Percentiles rank a stretch among this genome's conserved stretches.
These are phyloP conservation scores for Rotaria macrura DNA, from an alignment of 2,888 invertebrate species.

Conservation along the genomic window DNA sequence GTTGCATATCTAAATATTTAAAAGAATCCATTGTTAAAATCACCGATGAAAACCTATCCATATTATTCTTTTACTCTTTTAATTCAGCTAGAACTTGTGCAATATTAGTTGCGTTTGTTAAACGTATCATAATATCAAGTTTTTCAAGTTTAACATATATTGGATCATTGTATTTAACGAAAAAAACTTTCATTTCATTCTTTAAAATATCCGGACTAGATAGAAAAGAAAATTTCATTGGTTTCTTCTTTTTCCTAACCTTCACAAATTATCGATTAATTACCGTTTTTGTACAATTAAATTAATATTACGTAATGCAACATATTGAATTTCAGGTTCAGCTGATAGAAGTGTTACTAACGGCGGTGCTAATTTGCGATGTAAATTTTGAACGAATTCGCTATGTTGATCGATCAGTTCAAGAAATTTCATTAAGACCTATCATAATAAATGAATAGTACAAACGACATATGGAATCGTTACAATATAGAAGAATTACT, in stretches of 20 bases:
- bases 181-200: constrained; percentile 99
- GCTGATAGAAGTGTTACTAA: constrained; percentile 89
- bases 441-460: constrained; percentile 25
- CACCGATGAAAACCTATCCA: no score
- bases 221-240: no score
- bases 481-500: constrained; percentile 47
- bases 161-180: constrained; percentile 99
- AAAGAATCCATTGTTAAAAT: not conserved
- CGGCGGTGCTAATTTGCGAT: constrained; percentile 95
- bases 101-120: constrained; percentile 93
- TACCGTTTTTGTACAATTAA: constrained; percentile 85
- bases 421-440: constrained; percentile 84
- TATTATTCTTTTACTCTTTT: constrained; percentile 70
- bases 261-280: not conserved
- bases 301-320: constrained; percentile 92
- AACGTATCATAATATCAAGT: constrained; percentile 93
- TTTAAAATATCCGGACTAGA: constrained; percentile 86
- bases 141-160: constrained; percentile 98
- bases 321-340: constrained; percentile 98
- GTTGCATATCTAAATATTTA: constrained; percentile 62
- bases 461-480: no score
- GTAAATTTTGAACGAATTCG: constrained; percentile 81
- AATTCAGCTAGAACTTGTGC: constrained; percentile 92
- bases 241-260: no score
- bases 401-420: constrained; percentile 85